Conservation (phyloP, 2,797 vertebrate species). For the Heterohyrax brucei region DNA sequence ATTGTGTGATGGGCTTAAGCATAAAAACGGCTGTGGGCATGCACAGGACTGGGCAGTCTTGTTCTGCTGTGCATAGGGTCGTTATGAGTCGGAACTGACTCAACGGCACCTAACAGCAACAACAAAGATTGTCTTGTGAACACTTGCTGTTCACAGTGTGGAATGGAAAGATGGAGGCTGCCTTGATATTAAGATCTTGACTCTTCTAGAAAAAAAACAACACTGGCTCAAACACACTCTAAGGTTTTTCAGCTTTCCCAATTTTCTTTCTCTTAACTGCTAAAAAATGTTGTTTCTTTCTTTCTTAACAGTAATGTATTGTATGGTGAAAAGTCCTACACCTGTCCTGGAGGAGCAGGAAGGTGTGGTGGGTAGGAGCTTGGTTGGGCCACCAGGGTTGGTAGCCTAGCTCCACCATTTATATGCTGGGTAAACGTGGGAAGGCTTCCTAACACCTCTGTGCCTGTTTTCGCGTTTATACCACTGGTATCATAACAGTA, state of each 20-base stretch:
- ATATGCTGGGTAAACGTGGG: background rate
- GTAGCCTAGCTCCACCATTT: too few relatives aligned
- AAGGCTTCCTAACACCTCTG: background rate
- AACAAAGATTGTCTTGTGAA: background rate
- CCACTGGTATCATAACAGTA: background rate
- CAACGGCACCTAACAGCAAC: too few relatives aligned
- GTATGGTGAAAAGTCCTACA: background rate
- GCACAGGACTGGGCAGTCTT: too few relatives aligned
- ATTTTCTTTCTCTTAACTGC: background rate
- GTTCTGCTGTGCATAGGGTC: too few relatives aligned
- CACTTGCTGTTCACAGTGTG: background rate
- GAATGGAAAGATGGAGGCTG: background rate
- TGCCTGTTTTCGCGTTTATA: background rate
- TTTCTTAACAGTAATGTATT: background rate
- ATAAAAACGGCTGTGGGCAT: too few relatives aligned
- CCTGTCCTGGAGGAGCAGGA: background rate
- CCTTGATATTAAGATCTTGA: background rate
- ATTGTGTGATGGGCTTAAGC: too few relatives aligned
- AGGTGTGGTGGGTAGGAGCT: background rate
- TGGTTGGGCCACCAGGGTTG: accelerated
- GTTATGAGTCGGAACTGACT: too few relatives aligned
- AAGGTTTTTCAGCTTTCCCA: background rate
- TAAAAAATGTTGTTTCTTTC: background rate
- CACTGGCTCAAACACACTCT: background rate
- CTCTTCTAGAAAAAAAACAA: constrained; percentile 50